Evolutionary conservation across 1,140 invertebrate genomes (phyloP).

Genomic region (Riptortus pedestris): DNA sequence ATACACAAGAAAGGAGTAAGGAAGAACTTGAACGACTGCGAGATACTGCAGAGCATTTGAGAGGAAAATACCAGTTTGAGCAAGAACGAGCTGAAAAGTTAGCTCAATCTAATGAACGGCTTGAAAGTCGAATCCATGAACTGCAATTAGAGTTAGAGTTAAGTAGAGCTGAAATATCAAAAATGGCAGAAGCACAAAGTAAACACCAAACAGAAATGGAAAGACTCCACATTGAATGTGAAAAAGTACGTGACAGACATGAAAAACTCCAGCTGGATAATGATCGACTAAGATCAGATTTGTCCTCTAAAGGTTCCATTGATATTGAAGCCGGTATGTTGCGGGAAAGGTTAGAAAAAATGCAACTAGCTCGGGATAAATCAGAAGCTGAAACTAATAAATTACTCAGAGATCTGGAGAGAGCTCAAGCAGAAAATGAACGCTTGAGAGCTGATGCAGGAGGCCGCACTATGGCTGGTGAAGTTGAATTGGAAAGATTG

Average conservation of each 20-base stretch:
- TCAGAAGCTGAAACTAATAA: conserved; percentile 76
- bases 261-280: conserved; percentile 70
- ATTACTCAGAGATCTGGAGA: conserved; percentile 65
- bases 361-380: conserved; percentile 62
- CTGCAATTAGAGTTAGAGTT: conserved; percentile 66
- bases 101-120: conserved; percentile 43
- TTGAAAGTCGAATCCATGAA: conserved; percentile 69
- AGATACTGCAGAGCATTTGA: conserved; percentile 69
- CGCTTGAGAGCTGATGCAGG: conserved; percentile 37
- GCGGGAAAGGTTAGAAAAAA: conserved; percentile 77
- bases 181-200: conserved; percentile 57
- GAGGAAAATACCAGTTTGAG: conserved; percentile 80
- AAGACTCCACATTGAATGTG: conserved; percentile 68
- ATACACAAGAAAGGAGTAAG: conserved; percentile 58
- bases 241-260: conserved; percentile 71
- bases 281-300: conserved; percentile 56
- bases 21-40: conserved; percentile 69
- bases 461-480: conserved; percentile 40
- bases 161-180: conserved; percentile 62
- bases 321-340: conserved; percentile 71
- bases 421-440: conserved; percentile 41
- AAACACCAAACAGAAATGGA: conserved; percentile 67
- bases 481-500: conserved; percentile 68
- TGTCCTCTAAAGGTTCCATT: conserved; percentile 38
- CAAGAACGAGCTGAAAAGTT: conserved; percentile 60